Evolutionary conservation across 2,888 invertebrate genomes (phyloP).

Genomic region (Euspilapteryx auroguttella): DNA sequence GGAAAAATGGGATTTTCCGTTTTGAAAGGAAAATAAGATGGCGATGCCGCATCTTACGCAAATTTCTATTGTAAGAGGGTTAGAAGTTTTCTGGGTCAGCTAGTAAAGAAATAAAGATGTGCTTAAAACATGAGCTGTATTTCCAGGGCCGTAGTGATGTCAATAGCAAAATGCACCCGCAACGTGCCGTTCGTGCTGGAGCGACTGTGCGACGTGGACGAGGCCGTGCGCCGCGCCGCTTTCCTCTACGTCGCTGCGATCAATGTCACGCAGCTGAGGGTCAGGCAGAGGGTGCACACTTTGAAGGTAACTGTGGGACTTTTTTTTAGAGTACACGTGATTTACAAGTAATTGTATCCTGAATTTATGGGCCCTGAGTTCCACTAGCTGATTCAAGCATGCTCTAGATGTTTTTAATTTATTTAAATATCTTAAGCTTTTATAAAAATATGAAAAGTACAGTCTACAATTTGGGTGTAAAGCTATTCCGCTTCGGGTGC

Average conservation of each 20-base stretch:
- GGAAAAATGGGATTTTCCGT: no score
- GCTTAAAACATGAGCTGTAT: conserved; percentile 1
- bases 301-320: no score
- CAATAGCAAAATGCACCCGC: conserved; percentile 71
- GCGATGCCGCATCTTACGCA: no score
- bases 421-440: neutral
- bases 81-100: neutral
- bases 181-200: conserved; percentile 72
- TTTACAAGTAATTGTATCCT: no score
- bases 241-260: conserved; percentile 48
- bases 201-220: conserved; percentile 76
- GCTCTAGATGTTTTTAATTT: no score
- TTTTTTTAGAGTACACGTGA: no score
- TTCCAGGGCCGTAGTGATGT: conserved; percentile 67
- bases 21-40: no score
- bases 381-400: no score
- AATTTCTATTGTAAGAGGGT: no score
- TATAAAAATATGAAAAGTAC: neutral
- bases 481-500: neutral
- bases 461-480: neutral
- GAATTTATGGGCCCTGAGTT: no score
- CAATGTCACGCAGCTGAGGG: conserved; percentile 43
- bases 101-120: neutral
- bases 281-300: conserved; percentile 38
- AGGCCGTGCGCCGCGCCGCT: conserved; percentile 67